Evolutionary conservation across 2,113 vertebrate genomes (phyloP), one percentile per base, ranked within the genome.

Genomic region (Seriola dumerili): DNA sequence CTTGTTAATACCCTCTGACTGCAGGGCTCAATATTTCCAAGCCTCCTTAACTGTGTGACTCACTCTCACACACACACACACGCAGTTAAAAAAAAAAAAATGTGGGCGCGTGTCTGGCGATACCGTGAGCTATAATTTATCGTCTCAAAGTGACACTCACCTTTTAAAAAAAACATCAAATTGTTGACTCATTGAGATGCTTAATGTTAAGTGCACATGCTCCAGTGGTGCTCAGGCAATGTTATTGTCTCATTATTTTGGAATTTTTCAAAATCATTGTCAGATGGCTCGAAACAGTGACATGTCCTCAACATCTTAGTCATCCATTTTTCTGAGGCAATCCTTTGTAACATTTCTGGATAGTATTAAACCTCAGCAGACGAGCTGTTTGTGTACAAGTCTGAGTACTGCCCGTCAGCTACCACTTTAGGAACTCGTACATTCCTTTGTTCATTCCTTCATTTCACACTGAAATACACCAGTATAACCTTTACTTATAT

Each of bases 231-330:
- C 65, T 87, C 77, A 25, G 38, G 50, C 81, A 2, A 8, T 59
- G 59, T 50, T 44, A 62, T 68, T 85, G 68, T 54, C 81, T 88
- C 88, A 89, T 69, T 78, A 61, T 25, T 86, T 73, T 81, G 81
- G 87, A 70, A 88, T 93, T 89, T 89, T 76, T 81, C 23, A 36
- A 84, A 90, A 92, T 91, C 71, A 78, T 29, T 85, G 63, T 82
- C 92, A 90, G 85, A 92, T 91, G 86, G 69, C 54, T 23, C 32
- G 63, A 65, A 82, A 38, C 8, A 0, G 64, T 75, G 83, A 90
- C 63, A 68, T 54, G 21, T 84, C 55, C 72, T 83, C 44, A 23
- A 19, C 42, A 65, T 69, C 61, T 78, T 66, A 67, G 55, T 83
- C 80, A 75, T 76, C 65, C 61, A 13, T 78, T 81, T 87, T 80